Percentiles rank a stretch among this genome's conserved stretches.
Evolutionary conservation across 2,797 vertebrate species (phyloP).

Genomic region (Nannoperca australis): DNA sequence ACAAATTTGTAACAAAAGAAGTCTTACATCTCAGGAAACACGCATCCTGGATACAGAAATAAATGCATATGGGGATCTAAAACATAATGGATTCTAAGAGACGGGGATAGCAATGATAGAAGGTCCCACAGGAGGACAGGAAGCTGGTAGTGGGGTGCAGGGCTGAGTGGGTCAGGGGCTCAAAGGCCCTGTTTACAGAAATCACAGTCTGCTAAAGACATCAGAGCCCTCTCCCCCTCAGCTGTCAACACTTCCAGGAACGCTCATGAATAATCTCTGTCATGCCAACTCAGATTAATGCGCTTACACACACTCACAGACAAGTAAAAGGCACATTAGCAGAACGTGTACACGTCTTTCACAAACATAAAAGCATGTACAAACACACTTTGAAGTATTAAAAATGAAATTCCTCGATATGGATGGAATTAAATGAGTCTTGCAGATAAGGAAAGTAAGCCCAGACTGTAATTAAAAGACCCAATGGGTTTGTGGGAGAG

Average conservation of each 20-base stretch:
- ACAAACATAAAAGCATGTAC: constrained; percentile 1
- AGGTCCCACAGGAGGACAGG: constrained; percentile 51
- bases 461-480: constrained; percentile 43
- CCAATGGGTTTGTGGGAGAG: constrained; percentile 58
- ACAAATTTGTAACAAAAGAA: no score
- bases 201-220: constrained; percentile 69
- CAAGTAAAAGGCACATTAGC: background rate
- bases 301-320: constrained; percentile 1
- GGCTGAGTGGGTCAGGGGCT: constrained; percentile 27
- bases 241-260: constrained; percentile 57
- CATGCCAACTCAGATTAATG: constrained; percentile 35
- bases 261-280: constrained; percentile 16
- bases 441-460: constrained; percentile 34
- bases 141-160: constrained; percentile 49
- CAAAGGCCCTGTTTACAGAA: constrained; percentile 64
- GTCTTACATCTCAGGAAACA: background rate
- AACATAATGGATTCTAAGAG: background rate
- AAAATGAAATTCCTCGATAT: background rate
- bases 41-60: background rate
- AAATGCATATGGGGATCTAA: background rate
- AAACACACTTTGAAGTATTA: background rate
- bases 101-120: background rate
- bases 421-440: constrained; percentile 21
- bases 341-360: background rate
- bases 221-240: constrained; percentile 60